phyloP scores from a whole-genome alignment of 2,113 vertebrate genomes.

The Zosterops hypoxanthus region DNA sequence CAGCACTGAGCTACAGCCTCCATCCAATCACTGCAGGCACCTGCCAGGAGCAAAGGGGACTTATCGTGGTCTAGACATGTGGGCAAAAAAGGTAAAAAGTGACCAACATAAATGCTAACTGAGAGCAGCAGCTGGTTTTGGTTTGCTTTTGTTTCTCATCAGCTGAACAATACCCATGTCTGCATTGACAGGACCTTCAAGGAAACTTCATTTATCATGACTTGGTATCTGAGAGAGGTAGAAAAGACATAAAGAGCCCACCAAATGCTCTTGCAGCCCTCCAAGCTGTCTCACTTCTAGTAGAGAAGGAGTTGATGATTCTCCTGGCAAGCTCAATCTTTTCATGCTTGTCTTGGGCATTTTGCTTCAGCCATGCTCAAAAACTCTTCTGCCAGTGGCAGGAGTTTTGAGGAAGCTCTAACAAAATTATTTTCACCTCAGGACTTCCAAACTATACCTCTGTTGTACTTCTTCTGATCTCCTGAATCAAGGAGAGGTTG shows the following conservation, averaged over 20 bases:
- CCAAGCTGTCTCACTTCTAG: background rate
- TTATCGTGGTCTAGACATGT: accelerated
- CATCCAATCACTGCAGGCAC: background rate
- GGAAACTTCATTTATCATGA: background rate
- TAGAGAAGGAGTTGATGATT: background rate
- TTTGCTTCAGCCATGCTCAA: background rate
- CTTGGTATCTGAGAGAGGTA: background rate
- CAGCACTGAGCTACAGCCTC: accelerated
- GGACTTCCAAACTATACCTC: background rate
- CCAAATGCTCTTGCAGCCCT: background rate
- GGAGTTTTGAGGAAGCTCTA: background rate
- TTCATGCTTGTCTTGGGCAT: background rate
- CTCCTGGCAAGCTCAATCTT: background rate
- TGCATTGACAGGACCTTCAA: background rate
- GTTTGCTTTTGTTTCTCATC: background rate
- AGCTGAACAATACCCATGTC: accelerated
- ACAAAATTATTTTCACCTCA: accelerated
- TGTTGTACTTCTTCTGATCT: background rate
- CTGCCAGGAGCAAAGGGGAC: background rate
- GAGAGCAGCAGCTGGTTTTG: background rate
- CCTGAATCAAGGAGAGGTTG: background rate
- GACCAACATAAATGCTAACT: background rate
- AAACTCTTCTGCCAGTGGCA: background rate
- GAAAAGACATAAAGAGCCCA: background rate
- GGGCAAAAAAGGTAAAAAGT: background rate